Base-by-base conservation (phyloP, 1,140 invertebrate species). In the Drosophila pallidifrons region DNA sequence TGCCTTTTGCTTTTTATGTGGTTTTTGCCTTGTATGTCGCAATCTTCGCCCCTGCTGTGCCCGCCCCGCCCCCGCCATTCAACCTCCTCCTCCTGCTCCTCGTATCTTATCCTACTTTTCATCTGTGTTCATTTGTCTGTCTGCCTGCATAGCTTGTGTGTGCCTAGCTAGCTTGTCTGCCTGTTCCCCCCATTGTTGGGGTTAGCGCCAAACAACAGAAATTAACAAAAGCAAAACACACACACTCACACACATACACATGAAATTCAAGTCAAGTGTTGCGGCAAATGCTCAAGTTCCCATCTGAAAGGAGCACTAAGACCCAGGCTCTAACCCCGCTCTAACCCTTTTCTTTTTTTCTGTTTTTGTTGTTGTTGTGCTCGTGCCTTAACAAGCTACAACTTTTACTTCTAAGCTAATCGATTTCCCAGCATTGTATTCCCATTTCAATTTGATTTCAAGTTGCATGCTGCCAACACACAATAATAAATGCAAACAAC, bases 201-300 rank as follows among this genome's bases (percentile, higher is more conserved):
- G 78, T 78, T 80, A 83, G 75, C 75, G 73, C 78, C 83, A 83
- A 87, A 87, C 83, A 88, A 87, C 73, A 87, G 73, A 82, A 82
- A 88, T 87, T 80, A 87, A 83, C 83, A 87, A 82, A 77, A 78
- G 79, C 76, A 74, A 73, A 64, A 45, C 57, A 61, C 35, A 59
- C 28, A 46, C 13, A 49, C 13, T 25, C 45, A 46, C 13, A 20
- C 49, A 54, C 47, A 41, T 15, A 28, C 16, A 49, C 32, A 45
- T 69, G 71, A 72, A 86, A 79, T 76, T 73, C 71, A 86, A 77
- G 82, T 88, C 80, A 87, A 87, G 79, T 88, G 82, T 69, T 88
- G 82, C 81, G 81, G 74, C 74, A 61, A 75, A 69, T 63, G 65
- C 58, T 63, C 51, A 70, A 69, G 66, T 57, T 75, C 58, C 41